Evolutionary conservation across 2,888 invertebrate species (phyloP), one percentile per base, ranked within the genome.

Genomic region (Heliconius charithonia): DNA sequence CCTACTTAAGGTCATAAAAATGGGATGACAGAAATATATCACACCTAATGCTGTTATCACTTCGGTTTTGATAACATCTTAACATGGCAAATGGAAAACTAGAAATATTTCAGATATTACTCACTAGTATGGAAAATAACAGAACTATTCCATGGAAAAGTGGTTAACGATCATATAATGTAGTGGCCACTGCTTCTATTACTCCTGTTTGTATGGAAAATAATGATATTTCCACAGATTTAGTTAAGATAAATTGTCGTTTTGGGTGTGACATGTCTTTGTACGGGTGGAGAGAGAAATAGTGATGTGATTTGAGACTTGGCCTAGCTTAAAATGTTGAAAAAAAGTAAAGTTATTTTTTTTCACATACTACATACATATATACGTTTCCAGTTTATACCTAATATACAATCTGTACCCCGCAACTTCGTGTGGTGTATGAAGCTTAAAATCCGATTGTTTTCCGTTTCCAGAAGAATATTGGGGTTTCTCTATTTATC

Each of bases 11-110:
- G 90, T 91, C 91, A 90, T 92, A 92, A 91, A 91, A 93, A 90
- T 90, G 91, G 91, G 90, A 93, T 92, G 91, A 93, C 90, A 92
- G 89, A 91, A 89, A 91, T 92, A 91, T 92, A 91, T 91, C 90
- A 90, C 90, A 89, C 88, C 89, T 88, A 88, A 88, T 86, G 87
- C 87, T 88, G 85, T 90, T 91, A 87, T 90, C 91, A 89, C 89
- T 74, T 74, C 37, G 27, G 25, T 45, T 74, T 74, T 74, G 62
- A 74, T 74, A 72, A 72, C 10, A 74, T 74, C 63, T 63, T 63
- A 74, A 25, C 63, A 74, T 45, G 25, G 3, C 16, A 59, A n/a
- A 32, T 9, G 56, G 16, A 37, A 59, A 71, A 1, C 25, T 69
- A 45, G n/a, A 25, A 45, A 69, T 4, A 25, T 13, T 25, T 25